Conservation (phyloP, 2,797 vertebrate genomes). For the Lagothrix lagotricha region DNA sequence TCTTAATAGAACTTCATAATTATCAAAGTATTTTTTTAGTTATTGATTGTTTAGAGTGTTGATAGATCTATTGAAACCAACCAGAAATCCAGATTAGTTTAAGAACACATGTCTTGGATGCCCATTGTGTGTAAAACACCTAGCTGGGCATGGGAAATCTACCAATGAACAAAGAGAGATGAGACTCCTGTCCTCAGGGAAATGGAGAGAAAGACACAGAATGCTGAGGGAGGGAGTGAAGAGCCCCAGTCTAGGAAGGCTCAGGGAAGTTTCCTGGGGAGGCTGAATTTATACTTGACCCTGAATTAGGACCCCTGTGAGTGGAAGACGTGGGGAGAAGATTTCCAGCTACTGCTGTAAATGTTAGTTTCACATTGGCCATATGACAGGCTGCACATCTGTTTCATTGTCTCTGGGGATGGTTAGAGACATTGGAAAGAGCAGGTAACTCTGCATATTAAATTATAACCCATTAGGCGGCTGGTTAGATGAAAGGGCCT, state of each 20-base stretch:
- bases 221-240: too few relatives aligned
- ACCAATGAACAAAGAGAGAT: background rate
- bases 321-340: background rate
- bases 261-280: background rate
- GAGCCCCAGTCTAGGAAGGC: background rate
- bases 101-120: background rate
- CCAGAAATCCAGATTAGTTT: background rate
- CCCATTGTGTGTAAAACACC: background rate
- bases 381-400: background rate
- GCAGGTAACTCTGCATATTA: conserved; percentile 37
- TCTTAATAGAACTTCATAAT: background rate
- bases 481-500: background rate
- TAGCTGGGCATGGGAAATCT: background rate
- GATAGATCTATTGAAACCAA: background rate
- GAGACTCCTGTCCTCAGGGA: background rate
- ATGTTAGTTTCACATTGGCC: background rate
- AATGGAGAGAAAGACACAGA: too few relatives aligned
- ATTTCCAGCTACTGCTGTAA: background rate
- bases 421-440: background rate
- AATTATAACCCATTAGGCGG: background rate
- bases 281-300: background rate
- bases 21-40: background rate
- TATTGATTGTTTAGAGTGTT: background rate
- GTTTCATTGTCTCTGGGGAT: background rate
- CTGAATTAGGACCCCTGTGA: background rate